A percentile compares a stretch with the other conserved stretches of the same genome.
Evolutionary conservation across 2,888 invertebrate genomes (phyloP).

Genomic region (Formica aserva): DNA sequence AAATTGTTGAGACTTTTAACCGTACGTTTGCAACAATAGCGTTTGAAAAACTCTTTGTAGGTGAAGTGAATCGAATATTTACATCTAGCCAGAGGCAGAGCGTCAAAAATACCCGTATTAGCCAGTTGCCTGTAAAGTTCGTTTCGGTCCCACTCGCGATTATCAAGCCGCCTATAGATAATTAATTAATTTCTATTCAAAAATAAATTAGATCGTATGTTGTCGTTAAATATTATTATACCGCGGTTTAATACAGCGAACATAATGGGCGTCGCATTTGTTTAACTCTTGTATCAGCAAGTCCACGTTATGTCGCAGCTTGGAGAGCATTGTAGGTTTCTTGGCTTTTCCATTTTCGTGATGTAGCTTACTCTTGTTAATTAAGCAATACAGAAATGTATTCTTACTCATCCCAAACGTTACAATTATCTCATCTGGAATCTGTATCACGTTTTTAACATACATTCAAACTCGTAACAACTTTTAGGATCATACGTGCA

Average conservation of each 20-base stretch:
- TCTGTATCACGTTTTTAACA: constrained; percentile 59
- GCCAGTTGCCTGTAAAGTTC: constrained; percentile 75
- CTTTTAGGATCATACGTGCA: not conserved
- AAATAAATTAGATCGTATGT: not conserved
- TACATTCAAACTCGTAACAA: not conserved
- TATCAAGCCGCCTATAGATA: constrained; percentile 63
- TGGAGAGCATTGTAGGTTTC: constrained; percentile 80
- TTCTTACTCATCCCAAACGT: constrained; percentile 76
- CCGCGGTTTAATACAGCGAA: constrained; percentile 84
- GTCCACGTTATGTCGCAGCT: constrained; percentile 84
- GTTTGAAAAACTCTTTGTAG: constrained; percentile 73
- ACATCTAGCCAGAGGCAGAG: constrained; percentile 74
- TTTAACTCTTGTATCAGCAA: constrained; percentile 81
- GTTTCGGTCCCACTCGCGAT: constrained; percentile 67
- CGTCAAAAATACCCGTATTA: constrained; percentile 75
- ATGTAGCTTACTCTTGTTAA: constrained; percentile 59
- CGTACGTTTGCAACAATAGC: constrained; percentile 67
- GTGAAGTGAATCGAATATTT: constrained; percentile 74
- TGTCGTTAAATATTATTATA: constrained; percentile 53
- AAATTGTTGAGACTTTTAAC: constrained; percentile 50
- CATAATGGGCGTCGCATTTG: constrained; percentile 84
- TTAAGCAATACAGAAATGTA: constrained; percentile 76
- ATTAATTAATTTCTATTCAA: constrained; percentile 7
- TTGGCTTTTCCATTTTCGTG: constrained; percentile 65
- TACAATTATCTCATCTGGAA: constrained; percentile 75